A percentile compares a stretch with the other conserved stretches of the same genome.
phyloP scores from a whole-genome alignment of 1,140 invertebrate species.

The Dinothrombium tinctorium region DNA sequence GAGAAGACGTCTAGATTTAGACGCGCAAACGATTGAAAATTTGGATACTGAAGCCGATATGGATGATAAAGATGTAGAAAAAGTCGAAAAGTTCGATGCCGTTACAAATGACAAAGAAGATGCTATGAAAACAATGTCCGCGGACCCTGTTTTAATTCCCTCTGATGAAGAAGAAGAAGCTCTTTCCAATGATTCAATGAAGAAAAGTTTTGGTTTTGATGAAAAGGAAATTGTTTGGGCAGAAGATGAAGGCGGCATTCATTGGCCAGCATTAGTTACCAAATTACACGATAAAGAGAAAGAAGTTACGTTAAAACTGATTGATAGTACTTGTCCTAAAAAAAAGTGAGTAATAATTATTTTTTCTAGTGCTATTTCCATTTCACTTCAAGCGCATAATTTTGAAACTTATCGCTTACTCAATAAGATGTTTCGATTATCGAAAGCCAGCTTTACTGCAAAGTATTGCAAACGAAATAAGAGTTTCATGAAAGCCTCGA shows the following conservation, averaged over 20 bases:
- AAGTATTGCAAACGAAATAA: too few relatives aligned
- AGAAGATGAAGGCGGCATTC: background rate
- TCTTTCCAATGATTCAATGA: too few relatives aligned
- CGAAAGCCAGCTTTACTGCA: too few relatives aligned
- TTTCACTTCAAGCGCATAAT: too few relatives aligned
- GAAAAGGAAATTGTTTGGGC: conserved; percentile 11
- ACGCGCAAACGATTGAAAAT: background rate
- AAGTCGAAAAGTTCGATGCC: background rate
- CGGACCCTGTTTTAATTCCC: too few relatives aligned
- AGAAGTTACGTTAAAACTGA: conserved; percentile 1
- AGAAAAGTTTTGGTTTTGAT: conserved; percentile 5
- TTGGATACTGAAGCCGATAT: background rate
- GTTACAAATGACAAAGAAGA: background rate
- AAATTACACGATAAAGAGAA: background rate
- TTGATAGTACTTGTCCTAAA: conserved; percentile 5
- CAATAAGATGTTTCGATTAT: too few relatives aligned
- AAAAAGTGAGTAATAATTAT: conserved; percentile 4
- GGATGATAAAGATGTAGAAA: background rate
- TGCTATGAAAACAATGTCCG: too few relatives aligned
- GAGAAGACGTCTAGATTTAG: background rate
- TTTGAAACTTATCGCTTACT: too few relatives aligned
- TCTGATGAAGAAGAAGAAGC: too few relatives aligned
- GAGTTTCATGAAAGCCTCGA: background rate
- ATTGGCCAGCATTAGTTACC: conserved; percentile 11
- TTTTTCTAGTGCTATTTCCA: background rate